Evolutionary conservation across 2,113 vertebrate species (phyloP), one percentile per base, ranked within the genome.

Genomic region (Megaleporinus macrocephalus): DNA sequence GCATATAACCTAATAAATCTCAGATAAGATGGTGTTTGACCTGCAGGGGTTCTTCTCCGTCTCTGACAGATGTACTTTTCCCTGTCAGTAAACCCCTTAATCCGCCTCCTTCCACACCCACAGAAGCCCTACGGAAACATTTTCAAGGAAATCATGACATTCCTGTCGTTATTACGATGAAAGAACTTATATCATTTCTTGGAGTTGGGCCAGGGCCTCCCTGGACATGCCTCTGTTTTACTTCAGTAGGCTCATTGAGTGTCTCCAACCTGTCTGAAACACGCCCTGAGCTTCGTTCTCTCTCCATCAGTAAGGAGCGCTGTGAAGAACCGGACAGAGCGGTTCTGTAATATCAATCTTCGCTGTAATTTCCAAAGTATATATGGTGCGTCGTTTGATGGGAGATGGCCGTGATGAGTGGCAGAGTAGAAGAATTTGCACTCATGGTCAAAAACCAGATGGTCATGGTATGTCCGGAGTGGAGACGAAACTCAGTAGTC

Each of bases 61-160:
- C 76, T 73, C 82, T 24, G 57, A 26, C n/a, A 26, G 26, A 61
- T 26, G n/a, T 61, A 61, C 57, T 24, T 65, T 12, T 79, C 74
- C 69, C 63, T 61, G n/a, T 61, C 57, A 61, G 57, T 24, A 61
- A 61, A 11, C 24, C n/a, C 57, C 57, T 61, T 61, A 61, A 26
- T 10, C 57, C n/a, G 13, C 55, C 22, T 69, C 55, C 79, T 68
- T 72, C 76, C 84, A 85, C 85, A 84, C 87, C 82, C 80, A 86
- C 90, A 87, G 88, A 82, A 81, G 86, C 86, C 85, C 82, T 79
- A 85, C 85, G 90, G 90, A 91, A 91, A 90, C 27, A 92, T 92
- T 92, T 90, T 79, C 57, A 59, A 90, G 90, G 89, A 93, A 91
- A 92, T 92, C 87, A 93, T 90, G 83, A 91, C 91, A 92, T 94